Conservation (phyloP, 2,888 invertebrate species). For the Tineola bisselliella region DNA sequence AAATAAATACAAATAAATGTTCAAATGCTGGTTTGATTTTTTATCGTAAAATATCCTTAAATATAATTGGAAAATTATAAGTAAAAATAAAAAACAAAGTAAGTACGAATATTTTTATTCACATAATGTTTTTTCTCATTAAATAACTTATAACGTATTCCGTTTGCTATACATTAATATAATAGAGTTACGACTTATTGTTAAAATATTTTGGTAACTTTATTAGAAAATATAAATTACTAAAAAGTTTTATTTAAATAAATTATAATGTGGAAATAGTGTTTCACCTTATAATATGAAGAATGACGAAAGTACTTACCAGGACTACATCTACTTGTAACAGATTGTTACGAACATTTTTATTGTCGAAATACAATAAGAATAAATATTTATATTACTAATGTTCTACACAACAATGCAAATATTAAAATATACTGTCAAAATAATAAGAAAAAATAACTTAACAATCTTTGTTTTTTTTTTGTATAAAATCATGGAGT, state of each 20-base stretch:
- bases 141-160: not conserved
- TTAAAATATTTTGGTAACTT: not conserved
- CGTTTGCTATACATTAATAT: not conserved
- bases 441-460: no score
- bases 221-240: not conserved
- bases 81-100: not conserved
- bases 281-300: not conserved
- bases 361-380: not conserved
- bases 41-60: not conserved
- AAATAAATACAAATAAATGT: not conserved
- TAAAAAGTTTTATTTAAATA: not conserved
- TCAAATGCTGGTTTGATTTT: no score
- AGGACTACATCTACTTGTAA: not conserved
- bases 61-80: not conserved
- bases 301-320: not conserved
- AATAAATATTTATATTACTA: not conserved
- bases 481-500: no score
- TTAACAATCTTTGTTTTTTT: no score
- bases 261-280: not conserved
- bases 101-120: conserved; percentile 12
- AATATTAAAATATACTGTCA: no score
- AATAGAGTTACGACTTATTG: not conserved
- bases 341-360: not conserved
- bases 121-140: not conserved
- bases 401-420: not conserved